phyloP scores from a whole-genome alignment of 2,888 invertebrate genomes.

The Drosophila greeni region DNA sequence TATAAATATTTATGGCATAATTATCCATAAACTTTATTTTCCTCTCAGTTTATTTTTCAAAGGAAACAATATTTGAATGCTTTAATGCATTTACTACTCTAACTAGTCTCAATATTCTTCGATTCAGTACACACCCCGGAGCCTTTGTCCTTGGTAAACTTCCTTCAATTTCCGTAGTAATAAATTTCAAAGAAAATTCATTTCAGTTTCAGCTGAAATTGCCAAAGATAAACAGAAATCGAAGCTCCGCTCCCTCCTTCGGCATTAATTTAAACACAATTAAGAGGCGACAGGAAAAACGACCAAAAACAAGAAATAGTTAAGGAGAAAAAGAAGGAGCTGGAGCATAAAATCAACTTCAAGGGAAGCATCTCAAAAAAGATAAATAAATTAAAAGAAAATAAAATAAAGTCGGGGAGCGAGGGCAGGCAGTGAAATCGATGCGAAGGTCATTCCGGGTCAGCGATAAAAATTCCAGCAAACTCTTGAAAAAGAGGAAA shows the following conservation, averaged over 20 bases:
- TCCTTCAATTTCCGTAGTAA: slow-evolving; percentile 27
- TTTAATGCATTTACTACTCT: background rate
- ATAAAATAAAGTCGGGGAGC: slow-evolving; percentile 16
- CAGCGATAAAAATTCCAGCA: slow-evolving; percentile 41
- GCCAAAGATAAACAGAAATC: slow-evolving; percentile 38
- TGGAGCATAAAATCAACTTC: slow-evolving; percentile 28
- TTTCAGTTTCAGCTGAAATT: slow-evolving; percentile 23
- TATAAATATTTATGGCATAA: slow-evolving; percentile 28
- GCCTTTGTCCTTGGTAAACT: background rate
- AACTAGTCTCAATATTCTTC: background rate
- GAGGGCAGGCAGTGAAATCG: slow-evolving; percentile 26
- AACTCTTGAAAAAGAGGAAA: slow-evolving; percentile 1
- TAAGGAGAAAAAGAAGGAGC: background rate
- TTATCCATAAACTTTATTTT: background rate
- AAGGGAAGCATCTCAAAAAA: slow-evolving; percentile 12
- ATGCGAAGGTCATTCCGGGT: slow-evolving; percentile 37
- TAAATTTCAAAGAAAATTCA: slow-evolving; percentile 29
- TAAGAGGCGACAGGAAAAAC: slow-evolving; percentile 38
- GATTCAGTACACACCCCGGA: background rate
- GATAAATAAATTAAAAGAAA: slow-evolving; percentile 40
- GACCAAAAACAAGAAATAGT: slow-evolving; percentile 14
- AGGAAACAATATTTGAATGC: background rate
- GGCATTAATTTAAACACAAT: slow-evolving; percentile 40
- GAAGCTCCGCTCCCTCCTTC: slow-evolving; percentile 12
- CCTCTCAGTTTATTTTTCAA: background rate